A percentile compares a stretch with the other conserved stretches of the same genome.
These are phyloP conservation scores for Tarsius wallacei DNA, from an alignment of 2,797 vertebrate species.

Conservation along the genomic window DNA sequence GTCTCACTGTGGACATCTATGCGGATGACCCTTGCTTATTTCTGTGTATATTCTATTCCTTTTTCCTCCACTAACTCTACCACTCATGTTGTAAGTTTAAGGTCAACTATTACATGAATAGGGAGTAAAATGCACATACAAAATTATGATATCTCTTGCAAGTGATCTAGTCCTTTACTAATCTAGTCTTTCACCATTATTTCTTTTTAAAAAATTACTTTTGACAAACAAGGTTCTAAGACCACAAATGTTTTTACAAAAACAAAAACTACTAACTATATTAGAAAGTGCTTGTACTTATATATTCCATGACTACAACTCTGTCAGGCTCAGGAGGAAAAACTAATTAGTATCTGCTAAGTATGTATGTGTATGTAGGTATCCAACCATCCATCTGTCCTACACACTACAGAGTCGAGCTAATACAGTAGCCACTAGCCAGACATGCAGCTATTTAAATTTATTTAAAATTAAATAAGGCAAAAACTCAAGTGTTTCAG, in stretches of 20 bases:
- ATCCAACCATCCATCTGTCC: not conserved
- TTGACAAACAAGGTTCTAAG: not conserved
- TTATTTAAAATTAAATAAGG: slow-evolving; percentile 14
- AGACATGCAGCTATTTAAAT: not conserved
- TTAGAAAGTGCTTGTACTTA: not conserved
- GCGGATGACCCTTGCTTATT: not conserved
- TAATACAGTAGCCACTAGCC: not conserved
- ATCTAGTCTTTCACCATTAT: not conserved
- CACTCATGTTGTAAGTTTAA: not conserved
- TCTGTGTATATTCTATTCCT: not conserved
- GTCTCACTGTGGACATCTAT: not conserved
- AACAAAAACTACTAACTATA: not conserved
- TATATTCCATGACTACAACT: not conserved
- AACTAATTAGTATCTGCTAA: not conserved
- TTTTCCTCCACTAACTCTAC: not conserved
- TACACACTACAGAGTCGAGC: not conserved
- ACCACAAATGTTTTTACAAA: not conserved
- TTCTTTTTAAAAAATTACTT: slow-evolving; percentile 33
- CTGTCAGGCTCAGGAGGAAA: not conserved
- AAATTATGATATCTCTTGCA: not conserved
- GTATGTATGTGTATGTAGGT: not conserved
- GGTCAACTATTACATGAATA: not conserved
- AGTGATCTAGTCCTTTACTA: slow-evolving; percentile 8
- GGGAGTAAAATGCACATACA: not conserved
- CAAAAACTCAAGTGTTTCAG: not conserved